Evolutionary conservation across 2,797 vertebrate species (phyloP).

Genomic region (Phylloscopus collybita): DNA sequence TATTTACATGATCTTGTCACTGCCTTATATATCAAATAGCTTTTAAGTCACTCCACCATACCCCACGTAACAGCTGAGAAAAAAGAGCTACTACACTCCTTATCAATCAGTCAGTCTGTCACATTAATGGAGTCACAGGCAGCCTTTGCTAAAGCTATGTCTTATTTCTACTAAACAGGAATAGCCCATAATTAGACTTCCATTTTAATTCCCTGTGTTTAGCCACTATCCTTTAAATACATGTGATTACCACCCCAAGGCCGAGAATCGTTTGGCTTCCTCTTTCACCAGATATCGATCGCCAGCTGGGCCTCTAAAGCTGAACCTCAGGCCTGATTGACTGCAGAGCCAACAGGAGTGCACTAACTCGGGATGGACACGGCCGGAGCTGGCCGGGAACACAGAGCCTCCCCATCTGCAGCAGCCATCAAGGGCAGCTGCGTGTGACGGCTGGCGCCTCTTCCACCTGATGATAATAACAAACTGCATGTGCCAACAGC

Average conservation of each 20-base stretch:
- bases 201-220: not conserved
- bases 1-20: not conserved
- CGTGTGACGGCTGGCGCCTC: not conserved
- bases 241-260: not conserved
- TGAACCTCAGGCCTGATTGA: not conserved
- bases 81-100: not conserved
- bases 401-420: not conserved
- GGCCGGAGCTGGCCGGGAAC: accelerated
- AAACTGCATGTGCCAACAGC: not conserved
- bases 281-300: not conserved
- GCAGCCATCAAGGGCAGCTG: not conserved
- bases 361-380: accelerated
- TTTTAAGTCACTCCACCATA: not conserved
- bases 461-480: not conserved
- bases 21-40: not conserved
- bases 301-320: not conserved
- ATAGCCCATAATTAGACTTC: not conserved
- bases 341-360: not conserved
- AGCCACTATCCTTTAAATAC: not conserved
- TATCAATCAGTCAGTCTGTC: not conserved
- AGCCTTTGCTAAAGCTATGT: not conserved
- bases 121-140: not conserved
- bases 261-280: not conserved
- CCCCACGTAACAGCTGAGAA: not conserved
- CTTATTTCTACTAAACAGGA: not conserved